Evolutionary conservation across 2,797 vertebrate genomes (phyloP).

Genomic region (Anabacerthia variegaticeps): DNA sequence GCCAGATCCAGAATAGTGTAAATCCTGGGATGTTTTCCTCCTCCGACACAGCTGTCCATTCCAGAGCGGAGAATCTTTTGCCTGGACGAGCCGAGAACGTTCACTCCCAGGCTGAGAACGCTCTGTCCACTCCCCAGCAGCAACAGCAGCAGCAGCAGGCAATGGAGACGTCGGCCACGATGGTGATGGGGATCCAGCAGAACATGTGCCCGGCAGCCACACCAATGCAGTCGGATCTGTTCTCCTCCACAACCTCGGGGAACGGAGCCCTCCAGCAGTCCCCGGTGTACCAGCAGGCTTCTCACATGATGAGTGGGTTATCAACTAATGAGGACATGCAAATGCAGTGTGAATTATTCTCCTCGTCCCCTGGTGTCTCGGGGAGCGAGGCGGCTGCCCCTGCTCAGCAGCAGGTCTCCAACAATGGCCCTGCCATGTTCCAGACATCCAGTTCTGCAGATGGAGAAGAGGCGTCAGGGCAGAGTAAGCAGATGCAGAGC

Average conservation of each 20-base stretch:
- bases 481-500: constrained; percentile 78
- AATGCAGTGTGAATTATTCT: constrained; percentile 91
- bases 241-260: constrained; percentile 84
- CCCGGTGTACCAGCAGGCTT: constrained; percentile 78
- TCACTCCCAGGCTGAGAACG: constrained; percentile 77
- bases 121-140: constrained; percentile 79
- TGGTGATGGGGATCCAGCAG: constrained; percentile 86
- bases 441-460: constrained; percentile 78
- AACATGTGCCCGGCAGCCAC: constrained; percentile 81
- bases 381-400: constrained; percentile 77
- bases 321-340: constrained; percentile 80
- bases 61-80: constrained; percentile 76
- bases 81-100: constrained; percentile 77
- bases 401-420: constrained; percentile 83
- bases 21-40: constrained; percentile 77
- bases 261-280: constrained; percentile 79
- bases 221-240: constrained; percentile 88
- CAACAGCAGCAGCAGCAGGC: constrained; percentile 80
- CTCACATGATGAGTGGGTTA: constrained; percentile 77
- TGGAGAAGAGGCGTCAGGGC: constrained; percentile 75
- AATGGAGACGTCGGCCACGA: constrained; percentile 80
- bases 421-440: constrained; percentile 78
- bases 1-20: constrained; percentile 77
- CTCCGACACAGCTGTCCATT: constrained; percentile 74
- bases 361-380: constrained; percentile 76